Conservation (phyloP, 2,113 vertebrate genomes). For the Osmerus eperlanus region DNA sequence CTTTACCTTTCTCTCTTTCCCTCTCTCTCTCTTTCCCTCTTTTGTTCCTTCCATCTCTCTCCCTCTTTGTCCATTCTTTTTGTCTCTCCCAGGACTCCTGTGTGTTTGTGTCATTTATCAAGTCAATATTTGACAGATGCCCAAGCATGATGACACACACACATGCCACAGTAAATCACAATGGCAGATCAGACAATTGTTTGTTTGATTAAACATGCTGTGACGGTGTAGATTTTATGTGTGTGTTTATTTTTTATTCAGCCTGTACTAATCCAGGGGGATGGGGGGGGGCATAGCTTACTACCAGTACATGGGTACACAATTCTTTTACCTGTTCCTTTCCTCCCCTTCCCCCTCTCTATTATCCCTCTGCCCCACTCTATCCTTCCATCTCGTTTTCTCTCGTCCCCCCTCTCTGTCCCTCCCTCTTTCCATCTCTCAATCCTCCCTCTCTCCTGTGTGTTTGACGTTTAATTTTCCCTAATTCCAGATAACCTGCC, state of each 20-base stretch:
- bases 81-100: constrained; percentile 47
- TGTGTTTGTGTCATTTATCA: constrained; percentile 71
- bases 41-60: background rate
- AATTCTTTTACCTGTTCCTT: constrained; percentile 20
- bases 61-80: constrained; percentile 9
- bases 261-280: constrained; percentile 55
- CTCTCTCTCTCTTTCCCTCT: background rate
- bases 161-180: constrained; percentile 28
- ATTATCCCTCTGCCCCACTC: constrained; percentile 1
- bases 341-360: constrained; percentile 7
- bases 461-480: constrained; percentile 75
- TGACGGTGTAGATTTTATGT: constrained; percentile 56
- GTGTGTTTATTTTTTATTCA: constrained; percentile 64
- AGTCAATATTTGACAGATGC: constrained; percentile 71
- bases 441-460: constrained; percentile 25
- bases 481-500: constrained; percentile 76
- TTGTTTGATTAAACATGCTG: constrained; percentile 60
- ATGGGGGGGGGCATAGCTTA: background rate
- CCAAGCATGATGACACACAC: constrained; percentile 15
- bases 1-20: background rate
- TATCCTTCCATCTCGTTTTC: background rate
- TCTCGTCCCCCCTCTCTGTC: constrained; percentile 1
- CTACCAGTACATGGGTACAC: background rate
- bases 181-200: constrained; percentile 52
- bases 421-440: constrained; percentile 33